These are phyloP conservation scores for Calephelis perditalis DNA, from an alignment of 2,888 invertebrate species.

Conservation along the genomic window DNA sequence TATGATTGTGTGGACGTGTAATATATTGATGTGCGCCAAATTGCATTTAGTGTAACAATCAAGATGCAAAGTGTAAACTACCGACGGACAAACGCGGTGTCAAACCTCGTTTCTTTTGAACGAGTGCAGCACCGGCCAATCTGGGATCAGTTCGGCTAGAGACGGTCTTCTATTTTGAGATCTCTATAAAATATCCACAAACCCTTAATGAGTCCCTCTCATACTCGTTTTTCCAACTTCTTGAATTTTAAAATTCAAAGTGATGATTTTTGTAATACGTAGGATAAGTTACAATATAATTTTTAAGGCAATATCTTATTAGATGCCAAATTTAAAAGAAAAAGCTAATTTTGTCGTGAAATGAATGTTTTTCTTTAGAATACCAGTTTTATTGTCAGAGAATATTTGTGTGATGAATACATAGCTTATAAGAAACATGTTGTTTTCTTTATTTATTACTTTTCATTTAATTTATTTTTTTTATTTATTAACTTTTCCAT, in stretches of 20 bases:
- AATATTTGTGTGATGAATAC: no score
- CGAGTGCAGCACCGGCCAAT: slow-evolving; percentile 95
- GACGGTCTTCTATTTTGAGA: slow-evolving; percentile 86
- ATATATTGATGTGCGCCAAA: slow-evolving; percentile 56
- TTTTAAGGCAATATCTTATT: neutral
- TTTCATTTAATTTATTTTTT: neutral
- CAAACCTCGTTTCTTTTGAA: slow-evolving; percentile 92
- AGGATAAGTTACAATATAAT: neutral
- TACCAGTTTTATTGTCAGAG: neutral
- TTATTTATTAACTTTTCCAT: no score
- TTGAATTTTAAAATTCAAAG: no score
- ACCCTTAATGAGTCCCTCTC: slow-evolving; percentile 43
- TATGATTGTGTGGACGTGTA: slow-evolving; percentile 41
- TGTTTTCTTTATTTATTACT: no score
- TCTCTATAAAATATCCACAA: slow-evolving; percentile 73
- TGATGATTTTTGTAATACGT: neutral
- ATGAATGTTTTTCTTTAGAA: neutral
- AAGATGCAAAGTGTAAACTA: slow-evolving; percentile 68
- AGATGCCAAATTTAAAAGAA: no score
- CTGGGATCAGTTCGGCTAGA: slow-evolving; percentile 96
- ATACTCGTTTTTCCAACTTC: no score
- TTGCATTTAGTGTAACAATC: slow-evolving; percentile 62
- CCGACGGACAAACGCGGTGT: slow-evolving; percentile 53
- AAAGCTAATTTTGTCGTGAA: no score
- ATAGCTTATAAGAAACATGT: no score